A percentile compares a stretch with the other conserved stretches of the same genome.
phyloP scores from a whole-genome alignment of 2,888 invertebrate species.

The Polydrusus pterygomalis region DNA sequence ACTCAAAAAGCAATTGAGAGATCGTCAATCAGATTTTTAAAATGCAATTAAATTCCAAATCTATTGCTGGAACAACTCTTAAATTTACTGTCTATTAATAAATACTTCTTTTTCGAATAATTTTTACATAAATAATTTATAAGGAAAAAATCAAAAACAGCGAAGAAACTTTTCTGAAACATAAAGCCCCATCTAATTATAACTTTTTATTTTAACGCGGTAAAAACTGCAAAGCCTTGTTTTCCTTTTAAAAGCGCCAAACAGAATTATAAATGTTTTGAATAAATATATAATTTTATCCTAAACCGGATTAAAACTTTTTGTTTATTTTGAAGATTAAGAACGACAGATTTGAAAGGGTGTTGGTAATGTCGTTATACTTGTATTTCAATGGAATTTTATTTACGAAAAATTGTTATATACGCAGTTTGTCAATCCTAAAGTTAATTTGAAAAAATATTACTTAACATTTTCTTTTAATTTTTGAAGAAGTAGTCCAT shows the following conservation, averaged over 20 bases:
- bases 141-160: background rate
- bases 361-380: conserved; percentile 10
- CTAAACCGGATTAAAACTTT: conserved; percentile 15
- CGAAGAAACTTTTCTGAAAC: conserved; percentile 7
- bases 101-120: background rate
- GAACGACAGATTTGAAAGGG: conserved; percentile 14
- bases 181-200: conserved; percentile 20
- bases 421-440: background rate
- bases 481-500: too few relatives aligned
- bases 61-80: too few relatives aligned
- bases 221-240: conserved; percentile 18
- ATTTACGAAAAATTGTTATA: conserved; percentile 4
- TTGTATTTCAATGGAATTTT: conserved; percentile 1
- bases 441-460: background rate
- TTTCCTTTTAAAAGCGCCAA: conserved; percentile 19
- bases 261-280: conserved; percentile 24
- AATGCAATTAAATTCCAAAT: background rate
- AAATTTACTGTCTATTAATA: too few relatives aligned
- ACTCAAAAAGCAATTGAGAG: too few relatives aligned
- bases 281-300: conserved; percentile 27
- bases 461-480: background rate
- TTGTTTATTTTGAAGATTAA: conserved; percentile 22
- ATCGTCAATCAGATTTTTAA: too few relatives aligned
- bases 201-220: conserved; percentile 24
- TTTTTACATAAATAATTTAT: conserved; percentile 11